Evolutionary conservation across 2,888 invertebrate genomes (phyloP), one percentile per base, ranked within the genome.

Genomic region (Watsonalla cultraria): DNA sequence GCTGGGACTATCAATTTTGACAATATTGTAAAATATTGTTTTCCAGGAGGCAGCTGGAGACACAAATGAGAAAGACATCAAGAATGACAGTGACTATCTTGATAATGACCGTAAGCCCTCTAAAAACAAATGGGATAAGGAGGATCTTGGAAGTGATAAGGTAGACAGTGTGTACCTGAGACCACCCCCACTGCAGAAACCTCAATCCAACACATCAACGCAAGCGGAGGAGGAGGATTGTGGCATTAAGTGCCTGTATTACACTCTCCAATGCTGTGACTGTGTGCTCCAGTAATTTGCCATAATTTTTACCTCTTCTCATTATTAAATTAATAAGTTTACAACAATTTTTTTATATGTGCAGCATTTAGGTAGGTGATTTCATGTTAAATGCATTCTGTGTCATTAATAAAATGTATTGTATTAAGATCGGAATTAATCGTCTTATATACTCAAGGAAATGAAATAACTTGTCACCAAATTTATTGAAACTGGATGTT

Each of bases 201-300:
- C 76, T 2, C 68, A 74, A 5, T 79, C 84, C 0, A 65, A 65
- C 7, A 61, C 73, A 0, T 74, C 87, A 51, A 72, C 74, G 0
- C 76, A 42, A 42, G 42, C 79, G 5, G 91, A 92, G 56, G 92
- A 93, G 14, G 92, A 93, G 59, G 88, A 87, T 51, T 93, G 93
- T 65, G 88, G 92, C 53, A 89, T 93, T 11, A 92, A 92, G 70
- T 94, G 94, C 67, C 82, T 94, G 14, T 93, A 93, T 67, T 92
- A 92, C 64, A 91, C 92, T 2, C 82, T 93, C 66, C 92, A 93
- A 72, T 94, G 93, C 69, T 94, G 94, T 80, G 93, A 93, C 66
- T 94, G 94, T 79, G 89, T 91, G 54, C 68, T 90, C 45, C 84
- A 86, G 85, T 90, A 81, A 81, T 57, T 59, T 65, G 62, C 63